Percentiles rank a stretch among this genome's conserved stretches.
phyloP scores from a whole-genome alignment of 2,113 vertebrate species.

The Rhodinocichla rosea region DNA sequence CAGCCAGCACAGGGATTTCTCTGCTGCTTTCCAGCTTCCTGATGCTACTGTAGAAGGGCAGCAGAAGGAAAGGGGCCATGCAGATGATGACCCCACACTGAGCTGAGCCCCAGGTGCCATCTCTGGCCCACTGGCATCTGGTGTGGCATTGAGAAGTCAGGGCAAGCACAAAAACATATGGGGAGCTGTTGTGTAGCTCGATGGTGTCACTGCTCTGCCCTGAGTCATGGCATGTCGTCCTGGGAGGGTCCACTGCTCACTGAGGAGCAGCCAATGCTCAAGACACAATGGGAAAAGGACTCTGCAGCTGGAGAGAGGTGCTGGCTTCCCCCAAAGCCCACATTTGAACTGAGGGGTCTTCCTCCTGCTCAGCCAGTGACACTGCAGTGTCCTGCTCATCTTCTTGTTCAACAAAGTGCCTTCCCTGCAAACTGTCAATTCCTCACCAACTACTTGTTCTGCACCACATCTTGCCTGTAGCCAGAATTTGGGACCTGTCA shows the following conservation, averaged over 20 bases:
- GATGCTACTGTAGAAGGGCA: neutral
- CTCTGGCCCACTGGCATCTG: constrained; percentile 33
- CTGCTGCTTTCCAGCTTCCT: neutral
- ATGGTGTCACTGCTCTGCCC: neutral
- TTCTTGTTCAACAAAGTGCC: neutral
- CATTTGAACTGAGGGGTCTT: accelerated
- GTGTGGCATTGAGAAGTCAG: neutral
- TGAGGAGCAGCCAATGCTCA: neutral
- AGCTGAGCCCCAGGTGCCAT: neutral
- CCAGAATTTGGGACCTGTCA: neutral
- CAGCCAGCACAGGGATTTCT: constrained; percentile 13
- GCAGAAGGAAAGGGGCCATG: constrained; percentile 28
- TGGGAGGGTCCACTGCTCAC: neutral
- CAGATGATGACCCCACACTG: neutral
- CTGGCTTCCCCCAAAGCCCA: neutral
- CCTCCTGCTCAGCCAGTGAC: neutral
- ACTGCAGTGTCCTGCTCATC: neutral
- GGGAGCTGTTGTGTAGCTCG: neutral
- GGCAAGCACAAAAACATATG: neutral
- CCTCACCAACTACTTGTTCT: neutral
- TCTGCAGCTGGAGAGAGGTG: neutral
- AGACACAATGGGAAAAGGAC: neutral
- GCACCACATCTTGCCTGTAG: neutral
- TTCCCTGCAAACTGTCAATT: neutral
- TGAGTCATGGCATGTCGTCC: accelerated